phyloP scores from a whole-genome alignment of 1,140 invertebrate species.

The Physella acuta region DNA sequence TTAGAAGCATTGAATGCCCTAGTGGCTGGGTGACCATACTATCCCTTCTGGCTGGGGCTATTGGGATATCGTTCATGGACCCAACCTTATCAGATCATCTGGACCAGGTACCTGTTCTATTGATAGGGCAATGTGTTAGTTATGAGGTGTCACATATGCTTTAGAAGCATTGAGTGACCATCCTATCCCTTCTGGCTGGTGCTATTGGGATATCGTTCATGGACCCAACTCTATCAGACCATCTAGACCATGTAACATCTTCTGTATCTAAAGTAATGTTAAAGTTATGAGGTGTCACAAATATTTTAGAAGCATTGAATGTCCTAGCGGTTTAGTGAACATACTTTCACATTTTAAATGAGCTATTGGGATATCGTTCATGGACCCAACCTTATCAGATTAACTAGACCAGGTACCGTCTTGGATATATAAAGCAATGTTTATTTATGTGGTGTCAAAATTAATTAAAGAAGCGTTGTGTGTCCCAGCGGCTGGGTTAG shows the following conservation, averaged over 20 bases:
- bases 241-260: conserved; percentile 48
- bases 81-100: conserved; percentile 56
- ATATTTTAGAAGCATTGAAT: no score
- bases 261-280: not conserved
- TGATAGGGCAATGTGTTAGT: not conserved
- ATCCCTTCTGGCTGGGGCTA: conserved; percentile 35
- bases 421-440: not conserved
- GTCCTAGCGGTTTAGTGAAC: conserved; percentile 37
- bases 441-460: not conserved
- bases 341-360: conserved; percentile 33
- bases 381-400: conserved; percentile 55
- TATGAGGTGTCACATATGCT: not conserved
- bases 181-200: conserved; percentile 34
- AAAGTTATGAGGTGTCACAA: not conserved
- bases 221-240: conserved; percentile 55
- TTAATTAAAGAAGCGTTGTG: no score
- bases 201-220: conserved; percentile 53
- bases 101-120: conserved; percentile 41
- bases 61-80: conserved; percentile 55
- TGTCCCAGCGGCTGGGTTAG: no score
- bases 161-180: no score
- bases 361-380: conserved; percentile 51
- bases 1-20: no score
- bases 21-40: conserved; percentile 39
- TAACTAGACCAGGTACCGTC: conserved; percentile 50